Base-by-base conservation (phyloP, 2,113 vertebrate genomes). In the Varanus komodoensis region DNA sequence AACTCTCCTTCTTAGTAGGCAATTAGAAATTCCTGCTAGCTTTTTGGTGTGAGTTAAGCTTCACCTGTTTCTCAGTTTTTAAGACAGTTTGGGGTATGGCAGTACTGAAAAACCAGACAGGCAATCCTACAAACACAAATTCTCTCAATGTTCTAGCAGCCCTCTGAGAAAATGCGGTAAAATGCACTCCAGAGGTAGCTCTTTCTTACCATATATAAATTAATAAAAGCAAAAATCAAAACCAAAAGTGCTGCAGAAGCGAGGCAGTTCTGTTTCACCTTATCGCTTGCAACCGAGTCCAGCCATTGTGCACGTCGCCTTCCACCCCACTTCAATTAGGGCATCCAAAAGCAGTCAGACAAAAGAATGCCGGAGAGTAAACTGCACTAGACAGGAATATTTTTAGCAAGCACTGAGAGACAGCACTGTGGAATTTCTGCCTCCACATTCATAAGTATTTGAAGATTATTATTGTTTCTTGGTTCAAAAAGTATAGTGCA, bases 281-380 rank as follows among this genome's bases (percentile, higher is more conserved):
- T 94, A 91, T 86, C 93, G 84, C 84, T 91, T 94, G 34, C 93
- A 93, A 92, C 83, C 90, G 90, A 88, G 95, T 93, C 92, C 90
- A 93, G 91, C 92, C 89, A 91, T 89, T 90, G 71, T 91, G 92
- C 91, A 89, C 88, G 54, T 90, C 94, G 87, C 93, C 93, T 93
- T 94, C 89, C 82, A 93, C 92, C 89, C 91, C 94, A 92, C 93
- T 93, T 92, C 92, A 89, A 90, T 89, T 87, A 94, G 84, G 91
- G 96, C 95, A 95, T 90, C 94, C 93, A 90, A 92, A 94, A 85
- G 92, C 93, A 91, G 91, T 83, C 95, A 95, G 93, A 96, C 95
- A 96, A 95, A 96, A 94, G 93, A 92, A 95, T 94, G 94, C 93
- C 95, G 93, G 92, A 95, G 96, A 95, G 93, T 93, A 92, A 85